Conservation (phyloP, 2,888 invertebrate genomes). For the Trimorus sp. region DNA sequence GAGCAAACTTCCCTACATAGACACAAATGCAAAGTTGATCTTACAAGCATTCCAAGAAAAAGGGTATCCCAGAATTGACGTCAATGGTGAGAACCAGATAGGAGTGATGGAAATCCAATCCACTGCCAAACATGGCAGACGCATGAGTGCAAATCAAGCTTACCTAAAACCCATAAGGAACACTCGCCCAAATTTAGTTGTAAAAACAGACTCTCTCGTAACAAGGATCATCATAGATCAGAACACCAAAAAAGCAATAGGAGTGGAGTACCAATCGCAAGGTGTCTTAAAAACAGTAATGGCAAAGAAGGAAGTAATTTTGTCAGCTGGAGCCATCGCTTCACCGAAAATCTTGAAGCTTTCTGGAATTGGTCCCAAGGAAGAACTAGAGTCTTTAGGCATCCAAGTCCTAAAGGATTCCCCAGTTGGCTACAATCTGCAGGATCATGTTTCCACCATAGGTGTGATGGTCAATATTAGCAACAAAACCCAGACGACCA, state of each 20-base stretch:
- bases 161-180: constrained; percentile 86
- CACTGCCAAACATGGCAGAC: constrained; percentile 84
- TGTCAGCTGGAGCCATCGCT: constrained; percentile 82
- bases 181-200: constrained; percentile 79
- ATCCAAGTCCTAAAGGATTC: constrained; percentile 80
- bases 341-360: constrained; percentile 83
- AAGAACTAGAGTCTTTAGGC: constrained; percentile 77
- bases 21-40: constrained; percentile 83
- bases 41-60: constrained; percentile 85
- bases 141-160: constrained; percentile 85
- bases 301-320: constrained; percentile 80
- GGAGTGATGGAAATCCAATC: constrained; percentile 85
- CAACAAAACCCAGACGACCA: constrained; percentile 60
- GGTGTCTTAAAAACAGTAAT: constrained; percentile 76
- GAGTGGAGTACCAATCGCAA: constrained; percentile 80
- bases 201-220: constrained; percentile 82
- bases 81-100: constrained; percentile 84
- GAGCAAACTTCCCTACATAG: constrained; percentile 85
- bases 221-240: constrained; percentile 82
- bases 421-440: constrained; percentile 82
- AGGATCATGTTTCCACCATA: constrained; percentile 80
- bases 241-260: constrained; percentile 78
- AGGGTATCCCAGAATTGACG: constrained; percentile 84
- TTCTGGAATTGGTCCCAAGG: constrained; percentile 82
- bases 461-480: constrained; percentile 72